phyloP scores from a whole-genome alignment of 2,888 invertebrate species.

The Polietes domitor region DNA sequence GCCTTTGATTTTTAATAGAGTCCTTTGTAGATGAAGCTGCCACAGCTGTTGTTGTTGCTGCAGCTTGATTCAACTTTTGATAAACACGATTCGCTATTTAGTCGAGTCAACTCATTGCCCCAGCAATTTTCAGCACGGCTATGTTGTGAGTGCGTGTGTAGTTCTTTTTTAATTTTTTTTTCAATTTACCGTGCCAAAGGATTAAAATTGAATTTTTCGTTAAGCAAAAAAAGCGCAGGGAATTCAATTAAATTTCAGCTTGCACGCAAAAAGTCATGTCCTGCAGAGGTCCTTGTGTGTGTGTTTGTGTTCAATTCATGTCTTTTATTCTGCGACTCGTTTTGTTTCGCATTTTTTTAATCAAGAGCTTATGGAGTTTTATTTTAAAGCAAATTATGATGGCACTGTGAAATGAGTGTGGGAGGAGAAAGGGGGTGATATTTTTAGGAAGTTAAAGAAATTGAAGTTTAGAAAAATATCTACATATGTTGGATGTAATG shows the following conservation, averaged over 20 bases:
- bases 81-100: constrained; percentile 20
- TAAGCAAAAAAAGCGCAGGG: not conserved
- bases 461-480: too few species aligned
- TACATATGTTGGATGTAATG: too few species aligned
- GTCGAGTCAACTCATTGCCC: not conserved
- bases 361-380: not conserved
- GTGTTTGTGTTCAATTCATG: not conserved
- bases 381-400: not conserved
- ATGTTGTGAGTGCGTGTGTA: not conserved
- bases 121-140: not conserved
- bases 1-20: constrained; percentile 6
- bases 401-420: not conserved
- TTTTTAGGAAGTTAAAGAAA: too few species aligned
- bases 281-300: not conserved
- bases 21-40: not conserved
- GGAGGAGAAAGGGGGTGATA: not conserved
- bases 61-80: not conserved
- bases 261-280: not conserved
- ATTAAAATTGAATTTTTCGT: not conserved
- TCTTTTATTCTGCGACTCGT: not conserved
- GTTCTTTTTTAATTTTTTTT: not conserved
- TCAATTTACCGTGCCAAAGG: constrained; percentile 14
- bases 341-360: constrained; percentile 8
- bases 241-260: constrained; percentile 18
- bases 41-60: not conserved